Evolutionary conservation across 2,888 invertebrate species (phyloP).

Genomic region (Trachelus tabidus): DNA sequence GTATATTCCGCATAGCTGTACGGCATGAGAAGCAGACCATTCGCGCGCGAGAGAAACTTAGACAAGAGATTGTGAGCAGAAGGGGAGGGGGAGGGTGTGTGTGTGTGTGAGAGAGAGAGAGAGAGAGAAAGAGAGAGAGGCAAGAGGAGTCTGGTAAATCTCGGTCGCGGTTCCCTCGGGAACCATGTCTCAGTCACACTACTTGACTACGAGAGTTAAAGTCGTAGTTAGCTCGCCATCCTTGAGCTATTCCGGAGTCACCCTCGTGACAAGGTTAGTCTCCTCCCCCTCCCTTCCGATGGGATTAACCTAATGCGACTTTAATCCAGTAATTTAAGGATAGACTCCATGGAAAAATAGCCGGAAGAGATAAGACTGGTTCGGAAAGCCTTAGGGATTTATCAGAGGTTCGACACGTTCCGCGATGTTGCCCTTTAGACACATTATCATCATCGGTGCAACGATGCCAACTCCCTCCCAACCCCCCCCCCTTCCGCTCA

Average conservation of each 20-base stretch:
- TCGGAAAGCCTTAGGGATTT: background rate
- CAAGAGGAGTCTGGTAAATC: slow-evolving; percentile 52
- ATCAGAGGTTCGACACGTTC: slow-evolving; percentile 2
- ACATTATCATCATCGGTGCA: background rate
- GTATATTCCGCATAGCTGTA: background rate
- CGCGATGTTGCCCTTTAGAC: background rate
- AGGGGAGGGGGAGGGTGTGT: no score
- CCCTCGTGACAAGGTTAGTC: slow-evolving; percentile 18
- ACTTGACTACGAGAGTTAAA: slow-evolving; percentile 59
- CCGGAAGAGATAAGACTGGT: background rate
- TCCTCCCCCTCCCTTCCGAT: slow-evolving; percentile 27
- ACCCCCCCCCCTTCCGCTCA: no score
- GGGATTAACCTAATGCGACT: slow-evolving; percentile 53
- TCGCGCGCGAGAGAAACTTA: background rate
- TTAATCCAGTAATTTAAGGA: slow-evolving; percentile 55
- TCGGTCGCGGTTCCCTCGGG: slow-evolving; percentile 54
- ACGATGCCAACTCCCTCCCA: background rate
- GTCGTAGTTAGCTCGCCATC: slow-evolving; percentile 34
- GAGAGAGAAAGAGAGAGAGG: slow-evolving; percentile 5
- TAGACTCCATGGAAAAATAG: slow-evolving; percentile 23
- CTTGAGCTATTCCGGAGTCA: slow-evolving; percentile 8
- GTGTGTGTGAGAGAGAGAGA: background rate
- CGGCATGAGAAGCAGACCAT: background rate
- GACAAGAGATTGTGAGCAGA: background rate
- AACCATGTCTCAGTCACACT: slow-evolving; percentile 64